phyloP scores from a whole-genome alignment of 2,797 vertebrate species.

The Cryptoblepharus egeriae region DNA sequence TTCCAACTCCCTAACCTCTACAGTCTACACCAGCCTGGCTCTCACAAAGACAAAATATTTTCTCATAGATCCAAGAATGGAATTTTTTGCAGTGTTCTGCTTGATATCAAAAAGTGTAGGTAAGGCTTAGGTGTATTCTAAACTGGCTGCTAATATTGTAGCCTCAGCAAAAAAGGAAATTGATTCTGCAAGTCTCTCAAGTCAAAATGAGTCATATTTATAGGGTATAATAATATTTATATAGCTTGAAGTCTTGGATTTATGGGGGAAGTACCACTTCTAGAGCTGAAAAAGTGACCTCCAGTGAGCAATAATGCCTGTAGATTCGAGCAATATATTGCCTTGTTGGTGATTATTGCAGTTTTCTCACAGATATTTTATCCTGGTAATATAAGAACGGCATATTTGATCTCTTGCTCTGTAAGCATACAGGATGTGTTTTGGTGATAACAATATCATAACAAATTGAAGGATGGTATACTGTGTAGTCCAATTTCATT shows the following conservation, averaged over 20 bases:
- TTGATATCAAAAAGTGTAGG: neutral
- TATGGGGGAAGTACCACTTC: constrained; percentile 43
- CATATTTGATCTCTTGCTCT: constrained; percentile 6
- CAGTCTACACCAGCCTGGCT: no score
- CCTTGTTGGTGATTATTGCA: constrained; percentile 2
- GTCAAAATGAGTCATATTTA: constrained; percentile 43
- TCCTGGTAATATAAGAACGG: constrained; percentile 37
- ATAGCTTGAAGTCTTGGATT: constrained; percentile 43
- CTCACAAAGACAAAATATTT: neutral
- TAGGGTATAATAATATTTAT: constrained; percentile 45
- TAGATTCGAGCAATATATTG: constrained; percentile 27
- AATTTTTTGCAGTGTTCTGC: neutral
- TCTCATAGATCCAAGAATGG: neutral
- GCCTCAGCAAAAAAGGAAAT: neutral
- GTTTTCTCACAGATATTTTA: constrained; percentile 17
- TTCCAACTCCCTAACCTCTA: no score
- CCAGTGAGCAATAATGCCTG: constrained; percentile 31
- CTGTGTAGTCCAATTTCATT: constrained; percentile 51
- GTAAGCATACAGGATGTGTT: constrained; percentile 40
- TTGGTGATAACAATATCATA: neutral
- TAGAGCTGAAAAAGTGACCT: constrained; percentile 41
- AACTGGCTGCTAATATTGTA: neutral
- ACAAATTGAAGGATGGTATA: neutral
- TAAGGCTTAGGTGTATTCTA: neutral
- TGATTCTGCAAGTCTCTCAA: constrained; percentile 41